Evolutionary conservation across 2,888 invertebrate species (phyloP).

Genomic region (Allacma fusca): DNA sequence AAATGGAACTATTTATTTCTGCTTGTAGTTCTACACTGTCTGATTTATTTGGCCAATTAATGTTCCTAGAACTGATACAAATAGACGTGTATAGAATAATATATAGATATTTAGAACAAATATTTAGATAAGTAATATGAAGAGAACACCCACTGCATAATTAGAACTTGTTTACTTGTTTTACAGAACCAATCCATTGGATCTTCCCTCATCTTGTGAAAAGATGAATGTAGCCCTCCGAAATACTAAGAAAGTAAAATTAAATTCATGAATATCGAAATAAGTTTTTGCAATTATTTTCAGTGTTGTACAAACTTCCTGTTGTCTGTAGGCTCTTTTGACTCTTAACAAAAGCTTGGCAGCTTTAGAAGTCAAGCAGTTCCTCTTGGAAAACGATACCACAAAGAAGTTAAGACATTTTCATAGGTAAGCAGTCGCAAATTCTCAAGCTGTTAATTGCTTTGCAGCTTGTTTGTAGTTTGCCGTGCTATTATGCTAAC

Average conservation of each 20-base stretch:
- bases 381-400: slow-evolving; percentile 63
- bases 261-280: background rate
- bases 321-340: slow-evolving; percentile 67
- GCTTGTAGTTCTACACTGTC: too few relatives aligned
- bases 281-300: background rate
- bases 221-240: slow-evolving; percentile 52
- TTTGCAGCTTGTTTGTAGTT: background rate
- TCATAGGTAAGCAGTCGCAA: slow-evolving; percentile 39
- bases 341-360: slow-evolving; percentile 76
- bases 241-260: slow-evolving; percentile 49
- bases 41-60: too few relatives aligned
- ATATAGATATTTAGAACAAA: background rate
- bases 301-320: background rate
- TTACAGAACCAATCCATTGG: slow-evolving; percentile 48
- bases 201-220: slow-evolving; percentile 54
- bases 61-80: too few relatives aligned
- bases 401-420: slow-evolving; percentile 30
- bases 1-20: too few relatives aligned
- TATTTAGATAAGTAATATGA: background rate
- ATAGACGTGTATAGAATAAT: too few relatives aligned
- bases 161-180: slow-evolving; percentile 33
- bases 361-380: slow-evolving; percentile 72
- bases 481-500: too few relatives aligned
- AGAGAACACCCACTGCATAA: background rate
- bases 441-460: too few relatives aligned